A percentile compares a stretch with the other conserved stretches of the same genome.
These are phyloP conservation scores for Leucophenga varia DNA, from an alignment of 1,140 invertebrate genomes.

Conservation along the genomic window DNA sequence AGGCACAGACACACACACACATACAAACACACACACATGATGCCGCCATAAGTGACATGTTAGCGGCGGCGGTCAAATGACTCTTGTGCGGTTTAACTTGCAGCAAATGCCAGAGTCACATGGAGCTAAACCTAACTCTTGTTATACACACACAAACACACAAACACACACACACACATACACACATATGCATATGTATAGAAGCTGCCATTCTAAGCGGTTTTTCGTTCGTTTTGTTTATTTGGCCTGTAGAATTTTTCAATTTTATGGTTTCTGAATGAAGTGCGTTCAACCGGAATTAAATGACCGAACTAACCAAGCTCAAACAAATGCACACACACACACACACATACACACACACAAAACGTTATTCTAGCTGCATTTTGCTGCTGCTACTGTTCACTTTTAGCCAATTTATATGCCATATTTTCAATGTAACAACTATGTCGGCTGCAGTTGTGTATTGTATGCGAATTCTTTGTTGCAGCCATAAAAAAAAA, in stretches of 20 bases:
- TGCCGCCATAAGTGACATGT: no score
- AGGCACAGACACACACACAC: no score
- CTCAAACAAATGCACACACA: neutral
- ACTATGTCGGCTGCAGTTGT: slow-evolving; percentile 44
- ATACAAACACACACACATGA: no score
- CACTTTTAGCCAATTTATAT: no score
- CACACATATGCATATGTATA: slow-evolving; percentile 3
- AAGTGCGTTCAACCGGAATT: slow-evolving; percentile 50
- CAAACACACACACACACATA: slow-evolving; percentile 1
- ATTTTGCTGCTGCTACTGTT: no score
- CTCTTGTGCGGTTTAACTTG: slow-evolving; percentile 50
- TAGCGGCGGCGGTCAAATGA: slow-evolving; percentile 49
- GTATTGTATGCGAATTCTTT: slow-evolving; percentile 23
- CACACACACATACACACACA: slow-evolving; percentile 8
- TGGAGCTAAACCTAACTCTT: slow-evolving; percentile 10
- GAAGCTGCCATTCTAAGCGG: slow-evolving; percentile 14
- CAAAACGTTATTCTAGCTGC: no score
- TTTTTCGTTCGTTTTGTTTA: slow-evolving; percentile 20
- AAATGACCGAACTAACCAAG: slow-evolving; percentile 18
- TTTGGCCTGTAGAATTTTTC: slow-evolving; percentile 41
- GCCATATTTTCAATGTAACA: slow-evolving; percentile 7
- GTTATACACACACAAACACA: neutral
- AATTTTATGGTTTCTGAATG: slow-evolving; percentile 52
- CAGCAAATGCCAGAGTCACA: slow-evolving; percentile 36
- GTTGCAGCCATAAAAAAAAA: no score